Percentiles rank a stretch among this genome's conserved stretches.
Conservation (phyloP, 2,797 vertebrate species). For the Anabacerthia variegaticeps region DNA sequence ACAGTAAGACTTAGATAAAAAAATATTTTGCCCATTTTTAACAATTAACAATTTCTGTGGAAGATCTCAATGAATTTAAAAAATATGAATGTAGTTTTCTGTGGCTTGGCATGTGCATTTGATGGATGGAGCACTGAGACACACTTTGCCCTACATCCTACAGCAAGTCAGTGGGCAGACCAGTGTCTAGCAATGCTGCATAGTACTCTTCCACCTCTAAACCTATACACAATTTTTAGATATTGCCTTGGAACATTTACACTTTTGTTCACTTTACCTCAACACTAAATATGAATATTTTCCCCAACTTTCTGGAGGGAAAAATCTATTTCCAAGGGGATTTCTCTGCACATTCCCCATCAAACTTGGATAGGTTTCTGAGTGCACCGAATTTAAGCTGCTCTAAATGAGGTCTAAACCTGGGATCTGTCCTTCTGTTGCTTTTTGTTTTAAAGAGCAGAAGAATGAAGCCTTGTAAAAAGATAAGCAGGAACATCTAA, state of each 20-base stretch:
- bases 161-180: neutral
- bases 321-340: neutral
- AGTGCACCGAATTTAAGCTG: neutral
- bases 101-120: neutral
- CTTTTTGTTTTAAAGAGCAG: neutral
- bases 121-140: neutral
- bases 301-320: neutral
- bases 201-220: neutral
- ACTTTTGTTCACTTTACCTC: neutral
- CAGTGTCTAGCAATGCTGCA: neutral
- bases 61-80: neutral
- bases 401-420: neutral
- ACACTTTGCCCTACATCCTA: neutral
- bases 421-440: neutral
- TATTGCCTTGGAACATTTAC: neutral
- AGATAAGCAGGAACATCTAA: neutral
- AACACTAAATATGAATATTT: neutral
- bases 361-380: neutral
- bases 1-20: neutral
- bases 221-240: neutral
- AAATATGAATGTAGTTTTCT: neutral
- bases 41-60: neutral
- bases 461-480: neutral
- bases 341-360: neutral
- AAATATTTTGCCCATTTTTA: neutral